Conservation (phyloP, 2,888 invertebrate species). For the Conistra vaccinii region DNA sequence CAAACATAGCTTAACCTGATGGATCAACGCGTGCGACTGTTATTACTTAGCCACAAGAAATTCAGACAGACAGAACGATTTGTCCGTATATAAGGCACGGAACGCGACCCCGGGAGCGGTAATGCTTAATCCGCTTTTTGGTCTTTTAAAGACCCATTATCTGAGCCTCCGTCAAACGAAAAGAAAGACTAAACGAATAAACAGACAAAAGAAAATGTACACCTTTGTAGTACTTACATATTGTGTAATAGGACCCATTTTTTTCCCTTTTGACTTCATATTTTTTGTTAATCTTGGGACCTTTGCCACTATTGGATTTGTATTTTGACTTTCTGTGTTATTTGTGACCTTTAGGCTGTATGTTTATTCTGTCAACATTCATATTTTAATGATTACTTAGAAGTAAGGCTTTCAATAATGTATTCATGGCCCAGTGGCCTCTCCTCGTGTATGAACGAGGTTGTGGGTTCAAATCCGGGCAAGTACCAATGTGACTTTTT, state of each 20-base stretch:
- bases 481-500: too few relatives aligned
- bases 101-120: conserved; percentile 52
- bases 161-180: conserved; percentile 70
- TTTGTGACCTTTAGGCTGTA: background rate
- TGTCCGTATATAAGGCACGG: conserved; percentile 13
- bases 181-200: conserved; percentile 70
- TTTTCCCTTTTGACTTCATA: conserved; percentile 23
- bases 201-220: conserved; percentile 65
- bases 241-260: conserved; percentile 8
- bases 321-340: conserved; percentile 1
- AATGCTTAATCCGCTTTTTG: conserved; percentile 70
- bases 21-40: too few relatives aligned
- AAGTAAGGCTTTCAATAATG: background rate
- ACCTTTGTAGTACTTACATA: conserved; percentile 50
- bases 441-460: too few relatives aligned
- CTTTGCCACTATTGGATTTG: conserved; percentile 17
- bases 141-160: conserved; percentile 76
- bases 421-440: background rate
- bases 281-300: conserved; percentile 33
- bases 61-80: conserved; percentile 26
- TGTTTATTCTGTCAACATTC: background rate
- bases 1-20: too few relatives aligned
- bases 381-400: background rate
- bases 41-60: too few relatives aligned
- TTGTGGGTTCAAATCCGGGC: too few relatives aligned